These are phyloP conservation scores for Meloe dianella DNA, from an alignment of 2,888 invertebrate species.

Conservation along the genomic window DNA sequence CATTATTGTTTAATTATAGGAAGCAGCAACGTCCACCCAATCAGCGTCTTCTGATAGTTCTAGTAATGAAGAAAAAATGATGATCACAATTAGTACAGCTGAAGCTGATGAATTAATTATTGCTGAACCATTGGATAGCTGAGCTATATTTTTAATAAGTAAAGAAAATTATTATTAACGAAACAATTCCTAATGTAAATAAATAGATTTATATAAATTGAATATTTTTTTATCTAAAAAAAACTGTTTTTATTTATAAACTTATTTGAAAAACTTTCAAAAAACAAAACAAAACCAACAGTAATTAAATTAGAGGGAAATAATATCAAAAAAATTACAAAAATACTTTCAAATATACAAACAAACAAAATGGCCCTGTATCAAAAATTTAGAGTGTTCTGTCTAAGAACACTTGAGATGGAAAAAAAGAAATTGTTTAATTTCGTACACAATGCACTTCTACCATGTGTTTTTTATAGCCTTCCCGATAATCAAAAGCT, in stretches of 20 bases:
- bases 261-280: not conserved
- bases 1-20: constrained; percentile 59
- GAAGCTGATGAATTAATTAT: constrained; percentile 58
- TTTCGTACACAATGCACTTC: constrained; percentile 70
- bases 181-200: constrained; percentile 14
- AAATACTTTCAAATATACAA: constrained; percentile 20
- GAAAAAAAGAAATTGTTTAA: constrained; percentile 56
- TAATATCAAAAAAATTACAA: constrained; percentile 29
- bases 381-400: constrained; percentile 4
- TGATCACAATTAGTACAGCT: constrained; percentile 73
- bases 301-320: constrained; percentile 12
- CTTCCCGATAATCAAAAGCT: constrained; percentile 72
- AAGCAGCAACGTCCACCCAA: constrained; percentile 76
- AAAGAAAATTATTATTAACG: constrained; percentile 12
- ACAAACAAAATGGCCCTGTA: not conserved
- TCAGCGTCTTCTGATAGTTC: constrained; percentile 73
- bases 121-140: constrained; percentile 58
- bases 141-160: constrained; percentile 52
- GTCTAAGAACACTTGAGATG: not conserved
- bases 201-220: constrained; percentile 27
- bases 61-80: constrained; percentile 79
- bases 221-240: constrained; percentile 22
- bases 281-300: constrained; percentile 25
- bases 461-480: constrained; percentile 74
- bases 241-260: constrained; percentile 9